Conservation (phyloP, 2,113 vertebrate species). For the Ornithorhynchus anatinus region DNA sequence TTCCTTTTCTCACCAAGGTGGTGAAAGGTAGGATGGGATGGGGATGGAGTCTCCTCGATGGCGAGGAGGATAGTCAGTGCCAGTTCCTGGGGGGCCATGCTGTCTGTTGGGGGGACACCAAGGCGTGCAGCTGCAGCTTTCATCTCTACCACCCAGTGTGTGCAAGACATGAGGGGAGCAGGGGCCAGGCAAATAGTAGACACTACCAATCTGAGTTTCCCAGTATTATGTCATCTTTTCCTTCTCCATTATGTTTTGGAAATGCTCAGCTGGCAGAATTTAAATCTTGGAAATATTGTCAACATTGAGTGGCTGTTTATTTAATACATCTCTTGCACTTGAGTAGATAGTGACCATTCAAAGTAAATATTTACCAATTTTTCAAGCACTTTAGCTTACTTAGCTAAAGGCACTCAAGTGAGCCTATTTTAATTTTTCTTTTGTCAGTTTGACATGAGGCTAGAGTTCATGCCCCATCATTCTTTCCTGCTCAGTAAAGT, state of each 20-base stretch:
- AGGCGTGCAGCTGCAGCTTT: too few relatives aligned
- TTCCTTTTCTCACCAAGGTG: too few relatives aligned
- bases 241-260: constrained; percentile 46
- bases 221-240: constrained; percentile 23
- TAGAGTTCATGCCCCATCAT: constrained; percentile 17
- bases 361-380: constrained; percentile 58
- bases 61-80: too few relatives aligned
- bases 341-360: constrained; percentile 56
- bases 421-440: constrained; percentile 45
- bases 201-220: too few relatives aligned
- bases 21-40: too few relatives aligned
- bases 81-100: too few relatives aligned
- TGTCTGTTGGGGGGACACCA: too few relatives aligned
- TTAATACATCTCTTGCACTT: constrained; percentile 60
- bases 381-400: constrained; percentile 45
- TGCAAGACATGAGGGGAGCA: too few relatives aligned
- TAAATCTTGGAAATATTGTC: constrained; percentile 59
- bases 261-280: constrained; percentile 36
- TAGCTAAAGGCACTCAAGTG: constrained; percentile 18
- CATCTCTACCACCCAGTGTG: too few relatives aligned
- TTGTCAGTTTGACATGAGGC: constrained; percentile 33
- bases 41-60: too few relatives aligned
- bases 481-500: constrained; percentile 2
- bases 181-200: too few relatives aligned
- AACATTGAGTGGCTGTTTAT: constrained; percentile 65